phyloP scores from a whole-genome alignment of 92 coral and sea anemone species.

The Metridium senile region DNA sequence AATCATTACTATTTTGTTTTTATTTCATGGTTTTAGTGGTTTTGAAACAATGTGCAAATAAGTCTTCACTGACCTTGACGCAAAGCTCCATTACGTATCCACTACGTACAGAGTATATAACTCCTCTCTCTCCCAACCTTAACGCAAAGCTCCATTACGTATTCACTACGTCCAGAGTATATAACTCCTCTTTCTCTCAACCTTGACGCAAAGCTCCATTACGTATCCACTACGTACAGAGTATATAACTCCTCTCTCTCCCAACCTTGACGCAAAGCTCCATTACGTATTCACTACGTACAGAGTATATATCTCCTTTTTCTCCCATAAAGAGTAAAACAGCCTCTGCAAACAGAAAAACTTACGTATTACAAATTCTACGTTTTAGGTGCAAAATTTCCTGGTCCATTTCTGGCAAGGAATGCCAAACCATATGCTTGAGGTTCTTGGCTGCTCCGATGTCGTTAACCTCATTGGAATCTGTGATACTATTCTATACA shows the following conservation, averaged over 20 bases:
- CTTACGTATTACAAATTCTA: not conserved
- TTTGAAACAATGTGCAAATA: too few species aligned
- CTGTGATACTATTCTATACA: slow-evolving; percentile 89
- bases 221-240: not conserved
- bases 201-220: too few species aligned
- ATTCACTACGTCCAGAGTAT: not conserved
- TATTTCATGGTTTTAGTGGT: too few species aligned
- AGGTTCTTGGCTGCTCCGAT: slow-evolving; percentile 81
- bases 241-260: too few species aligned
- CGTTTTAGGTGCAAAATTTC: slow-evolving; percentile 87
- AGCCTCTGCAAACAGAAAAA: too few species aligned
- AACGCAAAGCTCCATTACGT: too few species aligned
- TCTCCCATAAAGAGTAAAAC: too few species aligned
- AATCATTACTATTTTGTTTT: too few species aligned
- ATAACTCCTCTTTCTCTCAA: too few species aligned
- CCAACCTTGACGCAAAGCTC: not conserved
- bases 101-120: not conserved
- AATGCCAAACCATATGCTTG: slow-evolving; percentile 97
- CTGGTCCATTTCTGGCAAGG: slow-evolving; percentile 99
- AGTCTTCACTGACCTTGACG: too few species aligned
- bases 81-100: not conserved
- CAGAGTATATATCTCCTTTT: too few species aligned
- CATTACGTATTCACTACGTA: not conserved
- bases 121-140: too few species aligned
- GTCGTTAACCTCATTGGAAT: slow-evolving; percentile 88